Conservation (phyloP, 2,113 vertebrate genomes). For the Columba livia region DNA sequence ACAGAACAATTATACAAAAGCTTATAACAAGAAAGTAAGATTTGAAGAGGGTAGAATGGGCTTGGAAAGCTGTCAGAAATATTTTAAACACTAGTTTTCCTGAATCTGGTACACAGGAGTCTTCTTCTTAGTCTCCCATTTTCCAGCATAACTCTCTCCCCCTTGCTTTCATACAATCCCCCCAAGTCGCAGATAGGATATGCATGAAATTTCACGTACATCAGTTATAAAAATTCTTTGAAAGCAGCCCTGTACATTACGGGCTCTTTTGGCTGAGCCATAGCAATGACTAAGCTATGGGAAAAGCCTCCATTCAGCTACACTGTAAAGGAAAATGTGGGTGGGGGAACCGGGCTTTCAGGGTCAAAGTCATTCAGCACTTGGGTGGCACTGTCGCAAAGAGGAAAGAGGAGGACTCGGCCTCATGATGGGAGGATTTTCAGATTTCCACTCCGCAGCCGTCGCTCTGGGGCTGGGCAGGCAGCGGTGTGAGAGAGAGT, state of each 20-base stretch:
- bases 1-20: not conserved
- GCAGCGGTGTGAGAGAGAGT: not conserved
- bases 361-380: slow-evolving; percentile 27
- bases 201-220: not conserved
- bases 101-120: not conserved
- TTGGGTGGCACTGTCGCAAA: not conserved
- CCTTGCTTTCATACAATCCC: not conserved
- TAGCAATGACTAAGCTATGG: slow-evolving; percentile 66
- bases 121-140: not conserved
- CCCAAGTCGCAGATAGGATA: rapidly evolving
- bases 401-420: slow-evolving; percentile 60
- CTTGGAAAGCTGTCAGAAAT: not conserved
- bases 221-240: slow-evolving; percentile 70
- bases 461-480: slow-evolving; percentile 6
- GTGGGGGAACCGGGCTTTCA: slow-evolving; percentile 60
- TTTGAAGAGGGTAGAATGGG: not conserved
- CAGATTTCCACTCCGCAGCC: slow-evolving; percentile 74
- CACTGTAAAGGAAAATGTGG: slow-evolving; percentile 73
- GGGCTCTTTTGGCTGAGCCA: slow-evolving; percentile 55
- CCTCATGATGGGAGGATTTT: slow-evolving; percentile 51
- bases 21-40: not conserved
- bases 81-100: not conserved
- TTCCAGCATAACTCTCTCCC: not conserved
- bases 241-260: slow-evolving; percentile 65
- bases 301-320: slow-evolving; percentile 63